Evolutionary conservation across 2,888 invertebrate species (phyloP).

Genomic region (Apamea sordens): DNA sequence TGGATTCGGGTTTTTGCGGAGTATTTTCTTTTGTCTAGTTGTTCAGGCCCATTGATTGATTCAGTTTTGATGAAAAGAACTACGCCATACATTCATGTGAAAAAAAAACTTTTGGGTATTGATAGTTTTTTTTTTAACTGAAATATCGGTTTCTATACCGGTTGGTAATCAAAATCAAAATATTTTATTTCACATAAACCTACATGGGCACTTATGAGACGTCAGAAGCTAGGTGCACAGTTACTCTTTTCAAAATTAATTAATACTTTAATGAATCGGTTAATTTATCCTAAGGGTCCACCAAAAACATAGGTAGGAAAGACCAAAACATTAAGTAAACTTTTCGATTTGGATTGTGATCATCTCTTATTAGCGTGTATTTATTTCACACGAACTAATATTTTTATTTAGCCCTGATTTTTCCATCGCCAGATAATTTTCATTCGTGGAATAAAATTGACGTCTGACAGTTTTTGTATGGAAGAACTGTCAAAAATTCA

Average conservation of each 20-base stretch:
- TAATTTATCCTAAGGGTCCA: not conserved
- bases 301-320: not conserved
- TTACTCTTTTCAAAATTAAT: not conserved
- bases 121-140: not conserved
- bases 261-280: not conserved
- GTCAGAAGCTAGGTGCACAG: not conserved
- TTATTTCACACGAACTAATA: not conserved
- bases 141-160: not conserved
- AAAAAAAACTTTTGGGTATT: not conserved
- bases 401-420: not conserved
- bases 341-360: not conserved
- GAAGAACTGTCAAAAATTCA: too few relatives aligned
- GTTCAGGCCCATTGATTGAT: slow-evolving; percentile 14
- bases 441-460: too few relatives aligned
- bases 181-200: not conserved
- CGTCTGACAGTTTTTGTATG: too few relatives aligned
- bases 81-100: slow-evolving; percentile 10
- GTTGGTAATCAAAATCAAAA: not conserved
- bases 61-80: slow-evolving; percentile 25
- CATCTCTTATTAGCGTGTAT: not conserved
- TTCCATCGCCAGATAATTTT: too few relatives aligned
- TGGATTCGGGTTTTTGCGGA: slow-evolving; percentile 6
- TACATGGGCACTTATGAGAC: not conserved
- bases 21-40: slow-evolving; percentile 20
- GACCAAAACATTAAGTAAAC: not conserved